Conservation (phyloP, 2,797 vertebrate genomes). For the Darevskia mixta region DNA sequence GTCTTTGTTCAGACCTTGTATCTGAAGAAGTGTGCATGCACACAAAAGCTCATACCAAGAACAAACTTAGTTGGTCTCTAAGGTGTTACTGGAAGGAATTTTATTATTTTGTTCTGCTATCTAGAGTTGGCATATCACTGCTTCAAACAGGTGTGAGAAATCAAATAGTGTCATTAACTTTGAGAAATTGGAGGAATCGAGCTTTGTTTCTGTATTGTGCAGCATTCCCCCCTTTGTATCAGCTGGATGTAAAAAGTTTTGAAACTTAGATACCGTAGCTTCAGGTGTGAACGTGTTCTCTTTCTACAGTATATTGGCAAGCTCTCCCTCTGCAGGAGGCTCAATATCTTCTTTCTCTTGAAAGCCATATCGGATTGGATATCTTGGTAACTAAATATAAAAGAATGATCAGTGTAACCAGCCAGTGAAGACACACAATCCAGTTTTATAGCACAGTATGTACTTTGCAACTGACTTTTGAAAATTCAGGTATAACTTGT, state of each 20-base stretch:
- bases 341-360: not conserved
- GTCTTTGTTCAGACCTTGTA: too few relatives aligned
- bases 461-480: not conserved
- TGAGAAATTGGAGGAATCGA: not conserved
- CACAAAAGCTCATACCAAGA: too few relatives aligned
- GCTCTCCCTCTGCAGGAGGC: not conserved
- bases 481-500: not conserved
- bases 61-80: too few relatives aligned
- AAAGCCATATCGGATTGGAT: not conserved
- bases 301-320: not conserved
- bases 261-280: not conserved
- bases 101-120: too few relatives aligned
- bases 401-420: not conserved
- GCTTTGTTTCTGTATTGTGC: not conserved
- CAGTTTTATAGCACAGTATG: not conserved
- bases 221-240: not conserved
- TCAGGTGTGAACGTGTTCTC: not conserved
- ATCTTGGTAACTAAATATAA: not conserved
- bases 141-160: not conserved
- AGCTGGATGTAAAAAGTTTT: not conserved
- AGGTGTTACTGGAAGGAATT: too few relatives aligned
- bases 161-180: not conserved
- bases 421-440: not conserved
- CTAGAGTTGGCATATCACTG: not conserved
- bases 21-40: too few relatives aligned